Evolutionary conservation across 2,888 invertebrate species (phyloP), one percentile per base, ranked within the genome.

Genomic region (Pelosia muscerda): DNA sequence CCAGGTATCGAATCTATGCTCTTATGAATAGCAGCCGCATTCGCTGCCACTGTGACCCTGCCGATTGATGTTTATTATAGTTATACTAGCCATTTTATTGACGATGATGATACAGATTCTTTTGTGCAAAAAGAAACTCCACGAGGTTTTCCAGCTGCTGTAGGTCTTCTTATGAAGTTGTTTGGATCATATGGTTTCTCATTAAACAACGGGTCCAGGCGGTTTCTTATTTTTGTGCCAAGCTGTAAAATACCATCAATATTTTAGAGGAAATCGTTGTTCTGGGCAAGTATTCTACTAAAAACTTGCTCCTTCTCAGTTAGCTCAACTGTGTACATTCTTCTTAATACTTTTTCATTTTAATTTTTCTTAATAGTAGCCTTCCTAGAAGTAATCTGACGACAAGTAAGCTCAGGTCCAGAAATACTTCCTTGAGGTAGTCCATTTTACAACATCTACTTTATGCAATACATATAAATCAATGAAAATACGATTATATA

Each of bases 141-240:
- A 10, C 34, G 34, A 9, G 23, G 38, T 59, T 28, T 59, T 25
- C 19, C 49, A 49, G 2, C 9, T n/a, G n/a, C 13, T 28, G 38
- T 23, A 59, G 49, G 19, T 25, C 13, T 49, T 53, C 53, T 62
- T 28, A 26, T 4, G 22, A 15, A 22, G 25, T 22, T 53, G 3
- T 63, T 63, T 19, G 11, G 10, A 8, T 54, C 31, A 23, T 23
- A 15, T 22, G 31, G 54, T 0, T 15, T 8, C 28, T 68, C 78
- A 3, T 63, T 73, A 55, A 93, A 90, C 6, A 92, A 65, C 0
- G 94, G 94, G 65, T 94, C 93, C 23, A 93, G 72, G 69, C 87
- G 79, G 34, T 90, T 87, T 64, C 87, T 85, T 74, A 93, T 91
- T 83, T 87, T 86, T 13, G 49, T 66, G 59, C 91, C 94, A 54